Percentiles rank a stretch among this genome's conserved stretches.
phyloP scores from a whole-genome alignment of 2,888 invertebrate species.

The Diadegma fenestrale region DNA sequence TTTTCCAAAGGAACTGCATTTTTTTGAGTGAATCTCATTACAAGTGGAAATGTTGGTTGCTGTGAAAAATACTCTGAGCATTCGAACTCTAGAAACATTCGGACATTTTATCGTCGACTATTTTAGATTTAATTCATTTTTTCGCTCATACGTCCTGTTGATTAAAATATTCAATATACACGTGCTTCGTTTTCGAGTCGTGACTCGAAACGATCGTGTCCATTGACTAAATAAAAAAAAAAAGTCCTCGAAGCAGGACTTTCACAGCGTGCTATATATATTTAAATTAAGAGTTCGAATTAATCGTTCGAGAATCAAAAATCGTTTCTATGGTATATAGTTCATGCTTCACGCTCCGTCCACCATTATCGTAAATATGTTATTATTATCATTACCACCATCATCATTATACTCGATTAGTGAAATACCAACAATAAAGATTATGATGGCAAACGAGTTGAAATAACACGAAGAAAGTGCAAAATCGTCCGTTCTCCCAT shows the following conservation, averaged over 20 bases:
- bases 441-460: constrained; percentile 38
- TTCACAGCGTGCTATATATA: constrained; percentile 25
- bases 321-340: constrained; percentile 66
- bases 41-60: constrained; percentile 5
- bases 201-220: neutral
- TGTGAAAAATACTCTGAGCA: neutral
- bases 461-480: neutral
- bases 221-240: constrained; percentile 12
- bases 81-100: neutral
- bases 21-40: constrained; percentile 4
- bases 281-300: constrained; percentile 43
- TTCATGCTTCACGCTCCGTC: constrained; percentile 81
- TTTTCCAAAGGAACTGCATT: constrained; percentile 6
- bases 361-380: constrained; percentile 74
- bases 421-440: constrained; percentile 49
- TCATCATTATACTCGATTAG: constrained; percentile 43
- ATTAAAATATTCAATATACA: neutral
- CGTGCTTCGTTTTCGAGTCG: neutral
- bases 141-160: neutral
- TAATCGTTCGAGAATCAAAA: constrained; percentile 68
- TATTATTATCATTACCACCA: constrained; percentile 28
- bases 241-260: constrained; percentile 26
- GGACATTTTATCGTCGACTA: constrained; percentile 23
- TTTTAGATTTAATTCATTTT: constrained; percentile 4
- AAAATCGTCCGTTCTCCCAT: constrained; percentile 2